Conservation (phyloP, 2,797 vertebrate species). For the Otus scops region DNA sequence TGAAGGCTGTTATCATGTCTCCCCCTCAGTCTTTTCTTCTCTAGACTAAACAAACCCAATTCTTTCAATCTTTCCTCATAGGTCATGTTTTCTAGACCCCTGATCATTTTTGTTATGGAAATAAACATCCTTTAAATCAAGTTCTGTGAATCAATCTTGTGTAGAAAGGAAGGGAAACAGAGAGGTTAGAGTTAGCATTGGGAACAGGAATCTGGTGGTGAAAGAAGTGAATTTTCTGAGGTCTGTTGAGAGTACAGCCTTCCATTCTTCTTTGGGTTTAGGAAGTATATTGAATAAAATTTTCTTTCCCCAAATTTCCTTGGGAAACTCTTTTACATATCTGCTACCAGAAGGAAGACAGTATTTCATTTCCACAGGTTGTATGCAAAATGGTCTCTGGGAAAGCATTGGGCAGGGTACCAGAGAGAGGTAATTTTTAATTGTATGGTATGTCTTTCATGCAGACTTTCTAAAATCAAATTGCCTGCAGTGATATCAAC, state of each 20-base stretch:
- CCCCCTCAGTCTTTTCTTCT: slow-evolving; percentile 71
- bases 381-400: neutral
- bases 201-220: slow-evolving; percentile 67
- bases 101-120: slow-evolving; percentile 72
- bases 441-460: neutral
- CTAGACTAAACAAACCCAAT: slow-evolving; percentile 73
- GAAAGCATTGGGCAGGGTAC: neutral
- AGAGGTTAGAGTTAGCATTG: slow-evolving; percentile 53
- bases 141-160: slow-evolving; percentile 68
- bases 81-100: slow-evolving; percentile 71
- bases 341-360: neutral
- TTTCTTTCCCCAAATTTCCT: neutral
- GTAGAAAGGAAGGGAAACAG: slow-evolving; percentile 62
- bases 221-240: slow-evolving; percentile 62
- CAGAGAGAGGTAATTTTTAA: neutral
- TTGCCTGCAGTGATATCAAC: neutral
- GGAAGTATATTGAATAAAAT: neutral
- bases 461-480: neutral
- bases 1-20: slow-evolving; percentile 72
- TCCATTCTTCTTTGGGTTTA: slow-evolving; percentile 5
- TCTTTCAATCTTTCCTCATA: slow-evolving; percentile 73
- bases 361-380: neutral
- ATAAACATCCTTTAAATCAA: slow-evolving; percentile 73
- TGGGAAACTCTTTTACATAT: neutral
- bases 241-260: slow-evolving; percentile 30